These are phyloP conservation scores for Glossophaga mutica DNA, from an alignment of 2,797 vertebrate genomes.

Conservation along the genomic window DNA sequence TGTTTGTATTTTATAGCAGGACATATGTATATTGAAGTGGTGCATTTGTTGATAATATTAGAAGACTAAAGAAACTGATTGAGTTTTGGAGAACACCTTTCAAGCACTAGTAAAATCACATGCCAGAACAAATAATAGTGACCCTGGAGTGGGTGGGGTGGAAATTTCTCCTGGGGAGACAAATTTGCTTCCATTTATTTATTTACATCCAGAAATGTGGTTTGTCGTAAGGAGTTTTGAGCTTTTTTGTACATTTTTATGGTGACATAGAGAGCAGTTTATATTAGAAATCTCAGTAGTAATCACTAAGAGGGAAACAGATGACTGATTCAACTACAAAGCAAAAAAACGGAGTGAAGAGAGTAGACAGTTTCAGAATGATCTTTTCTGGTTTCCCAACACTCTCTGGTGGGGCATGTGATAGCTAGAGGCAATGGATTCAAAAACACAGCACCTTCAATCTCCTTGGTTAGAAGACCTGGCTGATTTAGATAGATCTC, in stretches of 20 bases:
- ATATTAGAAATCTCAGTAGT: neutral
- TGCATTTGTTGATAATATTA: neutral
- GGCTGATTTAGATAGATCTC: neutral
- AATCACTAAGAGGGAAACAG: neutral
- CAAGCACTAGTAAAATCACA: neutral
- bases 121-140: neutral
- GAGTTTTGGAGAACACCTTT: neutral
- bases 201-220: neutral
- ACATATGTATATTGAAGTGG: neutral
- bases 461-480: neutral
- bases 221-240: neutral
- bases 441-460: neutral
- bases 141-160: accelerated
- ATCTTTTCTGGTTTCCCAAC: neutral
- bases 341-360: neutral
- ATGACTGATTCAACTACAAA: neutral
- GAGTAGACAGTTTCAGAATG: neutral
- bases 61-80: neutral
- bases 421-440: neutral
- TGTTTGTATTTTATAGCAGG: neutral
- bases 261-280: neutral
- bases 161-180: neutral
- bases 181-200: neutral
- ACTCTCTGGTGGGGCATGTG: neutral
- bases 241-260: neutral